Percentiles rank a stretch among this genome's conserved stretches.
phyloP scores from a whole-genome alignment of 2,888 invertebrate species.

The Tortricodes alternella region DNA sequence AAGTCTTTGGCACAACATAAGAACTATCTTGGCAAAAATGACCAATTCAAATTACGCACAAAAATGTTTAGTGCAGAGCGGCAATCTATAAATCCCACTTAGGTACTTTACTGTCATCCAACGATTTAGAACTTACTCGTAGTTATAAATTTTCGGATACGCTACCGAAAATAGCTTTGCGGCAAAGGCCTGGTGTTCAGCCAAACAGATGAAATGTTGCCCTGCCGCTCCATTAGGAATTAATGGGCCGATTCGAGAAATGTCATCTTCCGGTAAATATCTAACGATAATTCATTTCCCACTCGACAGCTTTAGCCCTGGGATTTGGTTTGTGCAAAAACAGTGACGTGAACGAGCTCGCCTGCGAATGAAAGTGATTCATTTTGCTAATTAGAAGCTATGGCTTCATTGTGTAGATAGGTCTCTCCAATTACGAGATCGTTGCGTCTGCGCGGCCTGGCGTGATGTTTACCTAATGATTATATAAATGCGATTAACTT shows the following conservation, averaged over 20 bases:
- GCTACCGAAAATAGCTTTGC: conserved; percentile 75
- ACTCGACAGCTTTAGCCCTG: conserved; percentile 40
- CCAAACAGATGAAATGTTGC: conserved; percentile 81
- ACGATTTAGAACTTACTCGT: conserved; percentile 77
- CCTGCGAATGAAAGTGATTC: conserved; percentile 63
- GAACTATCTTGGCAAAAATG: conserved; percentile 31
- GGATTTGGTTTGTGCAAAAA: conserved; percentile 43
- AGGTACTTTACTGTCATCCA: conserved; percentile 64
- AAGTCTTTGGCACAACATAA: too few relatives aligned
- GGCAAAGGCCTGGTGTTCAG: conserved; percentile 69
- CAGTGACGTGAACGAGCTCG: conserved; percentile 43
- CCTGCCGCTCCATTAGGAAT: conserved; percentile 77
- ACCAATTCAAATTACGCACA: conserved; percentile 39
- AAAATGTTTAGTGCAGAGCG: conserved; percentile 65
- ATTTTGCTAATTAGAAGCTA: conserved; percentile 61
- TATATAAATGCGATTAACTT: not conserved
- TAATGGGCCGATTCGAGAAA: conserved; percentile 79
- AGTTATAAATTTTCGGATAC: conserved; percentile 77
- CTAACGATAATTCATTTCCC: conserved; percentile 66
- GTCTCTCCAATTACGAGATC: conserved; percentile 13
- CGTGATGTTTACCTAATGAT: conserved; percentile 1
- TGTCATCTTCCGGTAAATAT: conserved; percentile 79
- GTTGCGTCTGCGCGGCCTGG: not conserved
- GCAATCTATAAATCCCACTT: conserved; percentile 72
- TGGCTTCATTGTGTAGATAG: conserved; percentile 37